These are phyloP conservation scores for Platalea minor DNA, from an alignment of 2,797 vertebrate species.

Conservation along the genomic window DNA sequence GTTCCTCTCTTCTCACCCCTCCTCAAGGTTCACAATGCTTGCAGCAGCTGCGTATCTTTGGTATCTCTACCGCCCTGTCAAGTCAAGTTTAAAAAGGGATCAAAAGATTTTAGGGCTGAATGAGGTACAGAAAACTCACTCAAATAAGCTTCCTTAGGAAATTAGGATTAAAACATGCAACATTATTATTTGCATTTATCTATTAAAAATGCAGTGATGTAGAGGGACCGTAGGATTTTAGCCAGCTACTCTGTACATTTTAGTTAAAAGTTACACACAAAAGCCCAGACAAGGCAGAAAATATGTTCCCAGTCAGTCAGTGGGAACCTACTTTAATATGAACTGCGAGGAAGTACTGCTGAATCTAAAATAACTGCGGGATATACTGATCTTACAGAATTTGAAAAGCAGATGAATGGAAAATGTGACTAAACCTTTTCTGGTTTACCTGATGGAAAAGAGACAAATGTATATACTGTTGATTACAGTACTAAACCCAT, in stretches of 20 bases:
- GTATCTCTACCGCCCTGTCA: neutral
- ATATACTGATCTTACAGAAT: neutral
- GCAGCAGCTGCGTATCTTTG: neutral
- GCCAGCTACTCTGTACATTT: neutral
- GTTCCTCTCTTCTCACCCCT: neutral
- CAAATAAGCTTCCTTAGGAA: neutral
- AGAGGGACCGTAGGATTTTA: neutral
- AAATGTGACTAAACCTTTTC: neutral
- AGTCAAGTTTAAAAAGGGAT: neutral
- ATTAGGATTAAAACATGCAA: neutral
- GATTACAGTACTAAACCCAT: neutral
- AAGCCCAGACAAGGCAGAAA: neutral
- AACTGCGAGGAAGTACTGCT: neutral
- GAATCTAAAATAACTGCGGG: neutral
- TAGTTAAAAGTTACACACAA: neutral
- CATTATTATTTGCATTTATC: neutral
- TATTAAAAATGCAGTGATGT: neutral
- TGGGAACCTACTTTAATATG: neutral
- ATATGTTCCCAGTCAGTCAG: neutral
- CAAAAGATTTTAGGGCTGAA: neutral
- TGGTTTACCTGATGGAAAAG: neutral
- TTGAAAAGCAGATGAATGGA: neutral
- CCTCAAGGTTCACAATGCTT: rapidly evolving
- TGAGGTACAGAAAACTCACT: neutral
- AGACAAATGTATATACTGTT: neutral